Evolutionary conservation across 2,888 invertebrate genomes (phyloP).

Genomic region (Tuta absoluta): DNA sequence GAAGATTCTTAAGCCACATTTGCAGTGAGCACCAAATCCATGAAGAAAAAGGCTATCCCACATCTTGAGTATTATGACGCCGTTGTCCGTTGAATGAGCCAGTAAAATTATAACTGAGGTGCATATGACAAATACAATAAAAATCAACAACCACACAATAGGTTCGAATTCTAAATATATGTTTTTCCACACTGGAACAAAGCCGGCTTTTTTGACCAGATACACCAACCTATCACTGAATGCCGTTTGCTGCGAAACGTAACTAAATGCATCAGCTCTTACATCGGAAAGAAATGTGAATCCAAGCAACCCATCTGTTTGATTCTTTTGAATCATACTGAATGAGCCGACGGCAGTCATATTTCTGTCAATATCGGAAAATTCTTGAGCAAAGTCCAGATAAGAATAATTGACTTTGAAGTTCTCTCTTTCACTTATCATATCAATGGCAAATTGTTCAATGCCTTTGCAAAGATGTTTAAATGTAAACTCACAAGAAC

Average conservation of each 20-base stretch:
- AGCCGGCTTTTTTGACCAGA: slow-evolving; percentile 40
- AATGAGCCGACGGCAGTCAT: slow-evolving; percentile 47
- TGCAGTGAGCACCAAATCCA: slow-evolving; percentile 35
- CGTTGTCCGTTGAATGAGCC: slow-evolving; percentile 37
- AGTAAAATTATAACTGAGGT: slow-evolving; percentile 42
- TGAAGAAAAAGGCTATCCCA: slow-evolving; percentile 43
- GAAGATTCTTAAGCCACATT: slow-evolving; percentile 32
- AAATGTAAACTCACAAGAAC: not conserved
- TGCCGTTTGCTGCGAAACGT: slow-evolving; percentile 38
- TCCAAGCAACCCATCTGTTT: slow-evolving; percentile 42
- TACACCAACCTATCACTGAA: slow-evolving; percentile 41
- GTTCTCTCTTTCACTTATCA: slow-evolving; percentile 48
- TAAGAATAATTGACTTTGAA: slow-evolving; percentile 50
- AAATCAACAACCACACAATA: slow-evolving; percentile 42
- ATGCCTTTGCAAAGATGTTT: slow-evolving; percentile 35
- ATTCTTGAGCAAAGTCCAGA: slow-evolving; percentile 39
- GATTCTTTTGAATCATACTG: slow-evolving; percentile 36
- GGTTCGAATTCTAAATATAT: slow-evolving; percentile 42
- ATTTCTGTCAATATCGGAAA: slow-evolving; percentile 42
- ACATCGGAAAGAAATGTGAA: slow-evolving; percentile 39
- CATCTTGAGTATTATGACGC: slow-evolving; percentile 39
- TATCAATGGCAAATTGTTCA: slow-evolving; percentile 47
- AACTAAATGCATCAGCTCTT: slow-evolving; percentile 43
- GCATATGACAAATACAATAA: slow-evolving; percentile 36
- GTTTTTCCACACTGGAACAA: slow-evolving; percentile 38